Conservation (phyloP, 2,113 vertebrate species). For the Bostrychus sinensis region DNA sequence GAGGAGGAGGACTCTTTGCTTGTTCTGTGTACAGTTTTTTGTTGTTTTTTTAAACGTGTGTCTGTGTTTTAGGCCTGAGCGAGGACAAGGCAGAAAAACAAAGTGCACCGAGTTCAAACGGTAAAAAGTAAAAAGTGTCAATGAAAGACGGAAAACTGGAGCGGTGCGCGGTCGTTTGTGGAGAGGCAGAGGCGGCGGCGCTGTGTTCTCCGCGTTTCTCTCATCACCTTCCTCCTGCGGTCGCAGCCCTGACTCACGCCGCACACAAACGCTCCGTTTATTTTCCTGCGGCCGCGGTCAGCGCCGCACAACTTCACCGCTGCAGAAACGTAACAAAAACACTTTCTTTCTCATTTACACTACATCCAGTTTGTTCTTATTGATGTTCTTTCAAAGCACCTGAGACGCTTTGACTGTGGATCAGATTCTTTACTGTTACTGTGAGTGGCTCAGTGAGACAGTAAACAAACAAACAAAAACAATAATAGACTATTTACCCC, state of each 20-base stretch:
- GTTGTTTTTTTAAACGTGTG: not conserved
- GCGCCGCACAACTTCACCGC: constrained; percentile 20
- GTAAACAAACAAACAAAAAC: no score
- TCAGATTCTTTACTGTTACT: no score
- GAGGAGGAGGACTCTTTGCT: constrained; percentile 16
- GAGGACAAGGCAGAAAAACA: constrained; percentile 18
- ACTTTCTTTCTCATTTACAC: no score
- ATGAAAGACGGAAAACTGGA: constrained; percentile 43
- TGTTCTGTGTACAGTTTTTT: constrained; percentile 18
- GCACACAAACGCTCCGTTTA: constrained; percentile 53
- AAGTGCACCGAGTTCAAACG: constrained; percentile 48
- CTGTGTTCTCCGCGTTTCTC: constrained; percentile 32
- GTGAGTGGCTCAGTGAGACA: no score
- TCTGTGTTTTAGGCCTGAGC: constrained; percentile 25
- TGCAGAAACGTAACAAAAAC: no score
- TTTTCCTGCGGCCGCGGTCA: constrained; percentile 75
- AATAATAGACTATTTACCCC: no score
- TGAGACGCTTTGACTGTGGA: no score
- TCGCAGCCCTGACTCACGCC: constrained; percentile 72
- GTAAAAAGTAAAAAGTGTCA: constrained; percentile 37
- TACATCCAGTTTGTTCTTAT: no score
- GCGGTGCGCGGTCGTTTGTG: constrained; percentile 39
- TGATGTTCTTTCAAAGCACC: no score
- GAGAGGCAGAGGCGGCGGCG: constrained; percentile 59
- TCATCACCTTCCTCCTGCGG: constrained; percentile 22